Conservation (phyloP, 2,888 invertebrate genomes). For the Ceriagrion tenellum region DNA sequence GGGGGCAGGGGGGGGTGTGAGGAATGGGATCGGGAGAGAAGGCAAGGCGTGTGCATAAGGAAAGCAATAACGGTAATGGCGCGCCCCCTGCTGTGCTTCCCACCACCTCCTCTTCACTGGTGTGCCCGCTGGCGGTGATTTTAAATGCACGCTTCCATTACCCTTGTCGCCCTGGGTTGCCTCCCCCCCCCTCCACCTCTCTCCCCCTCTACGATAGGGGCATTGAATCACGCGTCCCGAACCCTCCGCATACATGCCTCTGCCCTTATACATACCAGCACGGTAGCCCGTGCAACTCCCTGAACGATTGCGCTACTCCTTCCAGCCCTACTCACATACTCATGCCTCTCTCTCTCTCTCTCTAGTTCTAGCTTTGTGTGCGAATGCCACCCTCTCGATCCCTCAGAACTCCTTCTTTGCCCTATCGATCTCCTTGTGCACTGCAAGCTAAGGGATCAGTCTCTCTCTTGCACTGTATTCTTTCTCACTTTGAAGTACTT, state of each 20-base stretch:
- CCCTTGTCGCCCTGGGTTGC: not conserved
- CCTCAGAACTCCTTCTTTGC: no score
- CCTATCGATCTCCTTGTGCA: no score
- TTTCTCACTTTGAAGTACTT: no score
- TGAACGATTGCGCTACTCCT: not conserved
- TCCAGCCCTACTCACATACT: not conserved
- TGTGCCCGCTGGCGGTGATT: not conserved
- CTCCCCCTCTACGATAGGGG: not conserved
- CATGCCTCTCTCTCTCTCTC: not conserved
- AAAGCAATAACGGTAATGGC: not conserved
- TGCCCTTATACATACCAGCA: not conserved
- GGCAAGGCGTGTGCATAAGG: not conserved
- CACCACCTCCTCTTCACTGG: not conserved
- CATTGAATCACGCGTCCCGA: not conserved
- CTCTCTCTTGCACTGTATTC: no score
- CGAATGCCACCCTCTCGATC: not conserved
- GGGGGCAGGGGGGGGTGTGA: not conserved
- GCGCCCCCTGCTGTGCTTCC: not conserved
- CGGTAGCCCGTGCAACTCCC: not conserved
- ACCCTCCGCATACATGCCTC: not conserved
- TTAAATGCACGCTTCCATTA: slow-evolving; percentile 11
- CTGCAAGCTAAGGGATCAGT: no score
- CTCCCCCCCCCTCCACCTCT: not conserved
- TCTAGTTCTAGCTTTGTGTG: not conserved
- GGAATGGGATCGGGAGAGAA: not conserved